Percentiles rank a stretch among this genome's conserved stretches.
These are phyloP conservation scores for Callorhinus ursinus DNA, from an alignment of 2,113 vertebrate genomes.

Conservation along the genomic window DNA sequence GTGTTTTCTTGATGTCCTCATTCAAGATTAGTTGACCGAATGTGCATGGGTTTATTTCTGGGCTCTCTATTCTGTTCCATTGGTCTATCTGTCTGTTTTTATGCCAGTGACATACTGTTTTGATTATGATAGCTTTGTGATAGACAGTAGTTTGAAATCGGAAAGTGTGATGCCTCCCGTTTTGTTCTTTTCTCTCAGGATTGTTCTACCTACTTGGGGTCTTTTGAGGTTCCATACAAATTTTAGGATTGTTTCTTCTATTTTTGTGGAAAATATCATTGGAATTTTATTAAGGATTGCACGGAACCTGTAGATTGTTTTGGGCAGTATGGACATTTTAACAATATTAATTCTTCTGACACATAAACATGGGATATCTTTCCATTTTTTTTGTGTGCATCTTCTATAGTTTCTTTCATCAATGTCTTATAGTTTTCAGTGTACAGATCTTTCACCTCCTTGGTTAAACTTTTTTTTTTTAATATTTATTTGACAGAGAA, in stretches of 20 bases:
- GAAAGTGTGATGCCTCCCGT: neutral
- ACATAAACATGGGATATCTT: neutral
- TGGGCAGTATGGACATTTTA: neutral
- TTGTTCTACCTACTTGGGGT: neutral
- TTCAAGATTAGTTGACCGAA: neutral
- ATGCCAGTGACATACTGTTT: neutral
- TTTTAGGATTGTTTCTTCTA: neutral
- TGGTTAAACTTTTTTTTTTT: neutral
- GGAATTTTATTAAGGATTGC: neutral
- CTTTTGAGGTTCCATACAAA: neutral
- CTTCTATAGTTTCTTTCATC: neutral
- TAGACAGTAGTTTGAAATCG: neutral
- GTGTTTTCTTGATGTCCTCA: neutral
- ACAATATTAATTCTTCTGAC: neutral
- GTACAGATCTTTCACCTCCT: neutral
- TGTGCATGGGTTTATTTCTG: neutral
- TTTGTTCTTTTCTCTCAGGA: neutral
- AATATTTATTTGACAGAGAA: too few species aligned
- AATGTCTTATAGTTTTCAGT: neutral
- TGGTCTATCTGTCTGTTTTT: neutral
- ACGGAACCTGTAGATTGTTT: neutral
- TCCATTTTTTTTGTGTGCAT: neutral
- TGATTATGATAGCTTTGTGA: neutral
- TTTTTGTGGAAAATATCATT: neutral
- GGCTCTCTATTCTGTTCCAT: neutral